Percentiles rank a stretch among this genome's conserved stretches.
These are phyloP conservation scores for Phrynocephalus forsythii DNA, from an alignment of 2,797 vertebrate species.

Conservation along the genomic window DNA sequence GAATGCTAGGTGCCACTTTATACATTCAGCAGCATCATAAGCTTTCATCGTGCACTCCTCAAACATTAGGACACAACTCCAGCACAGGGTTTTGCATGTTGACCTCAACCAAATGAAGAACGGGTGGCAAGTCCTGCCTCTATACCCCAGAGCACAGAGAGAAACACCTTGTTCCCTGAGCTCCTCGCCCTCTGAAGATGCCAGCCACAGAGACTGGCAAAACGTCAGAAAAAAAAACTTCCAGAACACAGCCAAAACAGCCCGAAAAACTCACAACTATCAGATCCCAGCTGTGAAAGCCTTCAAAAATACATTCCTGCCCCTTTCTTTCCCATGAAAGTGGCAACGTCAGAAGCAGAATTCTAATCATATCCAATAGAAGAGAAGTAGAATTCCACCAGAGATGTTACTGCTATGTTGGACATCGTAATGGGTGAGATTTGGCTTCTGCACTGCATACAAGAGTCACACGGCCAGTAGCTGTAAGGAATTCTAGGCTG, in stretches of 20 bases:
- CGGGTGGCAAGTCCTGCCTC: neutral
- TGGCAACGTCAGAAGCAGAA: neutral
- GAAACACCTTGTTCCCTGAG: too few species aligned
- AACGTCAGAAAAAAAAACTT: too few species aligned
- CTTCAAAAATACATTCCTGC: too few species aligned
- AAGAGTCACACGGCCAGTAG: too few species aligned
- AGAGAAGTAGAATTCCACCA: neutral
- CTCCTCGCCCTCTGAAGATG: too few species aligned
- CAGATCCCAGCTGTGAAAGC: too few species aligned
- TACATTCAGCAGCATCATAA: neutral
- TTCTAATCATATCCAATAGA: neutral
- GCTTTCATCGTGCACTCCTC: neutral
- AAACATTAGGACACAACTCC: neutral
- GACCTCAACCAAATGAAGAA: neutral
- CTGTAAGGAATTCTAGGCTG: neutral
- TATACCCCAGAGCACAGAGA: too few species aligned
- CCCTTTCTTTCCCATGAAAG: neutral
- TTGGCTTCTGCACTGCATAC: too few species aligned
- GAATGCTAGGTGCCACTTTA: neutral
- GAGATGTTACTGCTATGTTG: neutral
- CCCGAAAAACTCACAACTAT: too few species aligned
- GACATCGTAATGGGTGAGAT: too few species aligned
- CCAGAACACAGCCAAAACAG: too few species aligned
- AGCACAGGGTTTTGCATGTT: neutral
- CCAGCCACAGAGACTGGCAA: too few species aligned